Conservation (phyloP, 2,113 vertebrate species). For the Microtus pennsylvanicus region DNA sequence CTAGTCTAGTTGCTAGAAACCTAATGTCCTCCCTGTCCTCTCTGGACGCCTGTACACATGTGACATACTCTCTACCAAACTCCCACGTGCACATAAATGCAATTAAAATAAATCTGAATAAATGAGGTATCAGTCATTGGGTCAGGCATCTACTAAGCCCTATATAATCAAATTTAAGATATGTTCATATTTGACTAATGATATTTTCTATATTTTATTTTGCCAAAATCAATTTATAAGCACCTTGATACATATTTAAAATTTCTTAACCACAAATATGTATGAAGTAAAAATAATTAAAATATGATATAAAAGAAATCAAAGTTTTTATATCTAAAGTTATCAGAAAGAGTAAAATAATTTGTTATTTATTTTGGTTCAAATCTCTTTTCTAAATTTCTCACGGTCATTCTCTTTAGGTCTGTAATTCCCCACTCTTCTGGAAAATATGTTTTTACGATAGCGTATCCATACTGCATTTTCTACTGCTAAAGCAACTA, state of each 20-base stretch:
- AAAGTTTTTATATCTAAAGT: background rate
- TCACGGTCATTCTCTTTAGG: background rate
- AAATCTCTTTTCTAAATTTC: background rate
- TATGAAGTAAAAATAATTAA: background rate
- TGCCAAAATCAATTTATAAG: background rate
- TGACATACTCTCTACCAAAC: no score
- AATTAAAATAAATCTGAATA: background rate
- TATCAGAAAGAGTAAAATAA: background rate
- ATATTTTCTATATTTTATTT: background rate
- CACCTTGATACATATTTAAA: background rate
- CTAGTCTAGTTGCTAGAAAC: no score
- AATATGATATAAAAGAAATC: background rate
- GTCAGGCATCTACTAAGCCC: background rate
- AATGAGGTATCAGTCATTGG: background rate
- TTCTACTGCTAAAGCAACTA: background rate
- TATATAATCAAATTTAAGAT: background rate
- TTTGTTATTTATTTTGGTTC: background rate
- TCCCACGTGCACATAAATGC: background rate
- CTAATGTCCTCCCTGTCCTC: background rate
- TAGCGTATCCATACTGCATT: background rate
- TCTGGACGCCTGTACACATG: no score
- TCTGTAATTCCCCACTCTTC: background rate
- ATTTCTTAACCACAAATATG: background rate
- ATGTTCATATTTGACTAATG: background rate
- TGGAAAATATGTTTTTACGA: background rate